Percentiles rank a stretch among this genome's conserved stretches.
These are phyloP conservation scores for Cassiopea andromeda DNA, from an alignment of 30 jellyfish, hydroid and myxozoan genomes.

Conservation along the genomic window DNA sequence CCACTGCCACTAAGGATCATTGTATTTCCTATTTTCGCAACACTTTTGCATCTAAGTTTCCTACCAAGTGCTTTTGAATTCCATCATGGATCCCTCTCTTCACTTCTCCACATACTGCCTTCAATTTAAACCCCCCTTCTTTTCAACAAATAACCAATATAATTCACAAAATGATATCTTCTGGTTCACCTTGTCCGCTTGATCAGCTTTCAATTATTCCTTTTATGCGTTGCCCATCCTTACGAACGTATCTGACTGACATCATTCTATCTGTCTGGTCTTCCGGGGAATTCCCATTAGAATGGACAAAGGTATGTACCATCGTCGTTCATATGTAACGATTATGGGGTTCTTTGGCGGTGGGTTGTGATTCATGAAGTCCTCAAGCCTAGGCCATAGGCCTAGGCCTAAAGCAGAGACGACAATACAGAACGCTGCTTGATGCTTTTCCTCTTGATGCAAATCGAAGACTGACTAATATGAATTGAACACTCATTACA, in stretches of 20 bases:
- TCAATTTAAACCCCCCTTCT: constrained; percentile 13
- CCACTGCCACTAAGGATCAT: not conserved
- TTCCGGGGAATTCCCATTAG: constrained; percentile 39
- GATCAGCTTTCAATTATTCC: not conserved
- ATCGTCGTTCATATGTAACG: constrained; percentile 17
- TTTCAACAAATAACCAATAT: not conserved
- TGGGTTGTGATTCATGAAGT: too few relatives aligned
- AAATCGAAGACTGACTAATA: too few relatives aligned
- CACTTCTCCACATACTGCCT: not conserved
- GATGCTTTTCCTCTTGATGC: too few relatives aligned
- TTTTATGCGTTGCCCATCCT: constrained; percentile 14
- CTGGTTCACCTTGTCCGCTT: constrained; percentile 32
- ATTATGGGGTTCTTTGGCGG: too few relatives aligned
- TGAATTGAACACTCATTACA: too few relatives aligned
- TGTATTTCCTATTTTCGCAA: not conserved
- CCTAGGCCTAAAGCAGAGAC: too few relatives aligned
- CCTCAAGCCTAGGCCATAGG: too few relatives aligned
- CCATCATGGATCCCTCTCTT: constrained; percentile 15
- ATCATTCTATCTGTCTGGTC: constrained; percentile 8
- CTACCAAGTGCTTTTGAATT: not conserved
- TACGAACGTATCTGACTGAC: constrained; percentile 9
- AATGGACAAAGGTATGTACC: constrained; percentile 47
- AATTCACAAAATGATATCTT: not conserved
- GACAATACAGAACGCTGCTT: too few relatives aligned
- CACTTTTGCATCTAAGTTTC: not conserved